Base-by-base conservation (phyloP, 35 echinoderm and acorn worm species). In the Eucidaris tribuloides region DNA sequence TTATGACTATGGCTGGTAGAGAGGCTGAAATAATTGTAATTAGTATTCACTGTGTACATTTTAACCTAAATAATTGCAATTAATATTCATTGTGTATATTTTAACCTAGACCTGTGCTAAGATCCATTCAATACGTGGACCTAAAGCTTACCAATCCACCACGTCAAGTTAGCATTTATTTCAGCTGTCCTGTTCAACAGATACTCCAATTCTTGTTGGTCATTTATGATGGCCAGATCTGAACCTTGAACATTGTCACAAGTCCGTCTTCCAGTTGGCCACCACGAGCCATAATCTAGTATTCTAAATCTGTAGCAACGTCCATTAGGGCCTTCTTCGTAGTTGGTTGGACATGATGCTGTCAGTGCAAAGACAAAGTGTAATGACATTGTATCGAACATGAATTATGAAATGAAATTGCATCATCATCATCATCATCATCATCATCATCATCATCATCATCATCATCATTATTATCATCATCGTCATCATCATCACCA, bases 61-160 rank as follows among this genome's bases (percentile, higher is more conserved):
- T n/a, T n/a, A n/a, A n/a, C n/a, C n/a, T n/a, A n/a, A n/a, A n/a
- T n/a, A n/a, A n/a, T n/a, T n/a, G n/a, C n/a, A n/a, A n/a, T n/a
- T n/a, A n/a, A n/a, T n/a, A n/a, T n/a, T n/a, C n/a, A n/a, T n/a
- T n/a, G n/a, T n/a, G n/a, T n/a, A n/a, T n/a, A n/a, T n/a, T n/a
- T n/a, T n/a, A n/a, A n/a, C n/a, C n/a, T n/a, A n/a, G n/a, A n/a
- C n/a, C n/a, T n/a, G n/a, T n/a, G n/a, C n/a, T n/a, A n/a, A n/a
- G n/a, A n/a, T n/a, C n/a, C n/a, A n/a, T n/a, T n/a, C n/a, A n/a
- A n/a, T n/a, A n/a, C n/a, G n/a, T n/a, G n/a, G n/a, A n/a, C n/a
- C n/a, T n/a, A n/a, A 5, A 74, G 9, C 79, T 39, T 32, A 90
- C 87, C 87, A 32, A 90, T 76, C 87, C 87, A 90, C 65, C 80